Base-by-base conservation (phyloP, 1,140 invertebrate species). In the Linepithema humile region DNA sequence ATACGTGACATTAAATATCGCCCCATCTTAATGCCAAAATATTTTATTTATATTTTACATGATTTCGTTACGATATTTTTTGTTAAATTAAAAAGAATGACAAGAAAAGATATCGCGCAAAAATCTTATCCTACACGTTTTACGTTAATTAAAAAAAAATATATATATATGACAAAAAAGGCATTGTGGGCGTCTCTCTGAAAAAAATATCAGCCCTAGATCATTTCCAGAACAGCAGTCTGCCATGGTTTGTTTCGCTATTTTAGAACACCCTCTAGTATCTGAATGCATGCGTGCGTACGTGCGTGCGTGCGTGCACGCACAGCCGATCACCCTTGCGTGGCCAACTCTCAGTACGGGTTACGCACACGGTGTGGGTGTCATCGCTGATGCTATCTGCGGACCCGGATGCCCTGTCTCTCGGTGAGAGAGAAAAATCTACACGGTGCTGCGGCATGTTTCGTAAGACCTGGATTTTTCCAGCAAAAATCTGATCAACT, bases 331-430 rank as follows among this genome's bases (percentile, higher is more conserved):
- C 64, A 82, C 53, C 78, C 67, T 73, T 32, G 38, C 78, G 67
- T 72, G 67, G n/a, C 40, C 75, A 82, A 60, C 53, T 50, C 53
- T 38, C 23, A 57, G 65, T 17, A 17, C 43, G 65, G 64, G 20
- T 43, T 80, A 70, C 64, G 64, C 53, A 57, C 35, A 10, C 70
- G 32, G n/a, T 50, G 57, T 62, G 70, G 70, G 80, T 83, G 57
- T 83, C 80, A 83, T 83, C 70, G 32, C 59, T 48, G 43, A 83
- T 64, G 43, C 64, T 75, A 83, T 82, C 72, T 40, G 26, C 38
- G 20, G 26, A 62, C 7, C 26, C 38, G 20, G 29, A n/a, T 20
- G 12, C 43, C n/a, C 23, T 20, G 20, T 74, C 26, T 60, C 73
- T 48, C 26, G 40, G 26, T 26, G n/a, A 75, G 35, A 35, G 60